Base-by-base conservation (phyloP, 2,797 vertebrate genomes). In the Australoheros facetus region DNA sequence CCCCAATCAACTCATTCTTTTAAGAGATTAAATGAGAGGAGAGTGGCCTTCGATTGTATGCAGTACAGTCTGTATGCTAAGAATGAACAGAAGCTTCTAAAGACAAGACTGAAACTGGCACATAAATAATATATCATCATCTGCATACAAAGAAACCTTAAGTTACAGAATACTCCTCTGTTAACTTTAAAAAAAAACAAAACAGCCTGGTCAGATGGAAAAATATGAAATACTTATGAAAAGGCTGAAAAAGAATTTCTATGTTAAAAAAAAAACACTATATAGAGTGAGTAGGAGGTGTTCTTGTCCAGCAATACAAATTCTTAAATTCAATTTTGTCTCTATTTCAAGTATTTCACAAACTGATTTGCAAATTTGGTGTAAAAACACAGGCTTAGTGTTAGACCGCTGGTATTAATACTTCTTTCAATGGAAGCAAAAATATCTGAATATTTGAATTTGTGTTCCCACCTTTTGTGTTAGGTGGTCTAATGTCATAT, bases 1-100 rank as follows among this genome's bases (percentile, higher is more conserved):
- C 54, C 64, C 66, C 37, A 28, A 69, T 69, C 58, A 66, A 54
- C 28, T 54, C 30, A 13, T 19, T 66, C 19, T 69, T 45, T 75
- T 9, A n/a, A 48, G 66, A 80, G 64, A 28, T 4, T 56, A 42
- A 12, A 77, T 71, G n/a, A 32, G 23, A 73, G 4, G 54, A 66
- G 19, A 30, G 2, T 7, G 62, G 16, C 16, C 2, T 45, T 7
- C 7, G 73, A 32, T 3, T 39, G 23, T 42, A 1, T 53, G 17
- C 4, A 2, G 4, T 66, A 51, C 45, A 21, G n/a, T 3, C 23
- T 0, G 56, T 54, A 21, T 2, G 4, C 51, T 55, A 16, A 34
- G n/a, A 21, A n/a, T n/a, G 4, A 3, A 66, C 37, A 45, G 23
- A 28, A 48, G 26, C 9, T 11, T 66, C 62, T 28, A 69, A 69